Evolutionary conservation across 2,888 invertebrate genomes (phyloP).

Genomic region (Petrolisthes manimaculis): DNA sequence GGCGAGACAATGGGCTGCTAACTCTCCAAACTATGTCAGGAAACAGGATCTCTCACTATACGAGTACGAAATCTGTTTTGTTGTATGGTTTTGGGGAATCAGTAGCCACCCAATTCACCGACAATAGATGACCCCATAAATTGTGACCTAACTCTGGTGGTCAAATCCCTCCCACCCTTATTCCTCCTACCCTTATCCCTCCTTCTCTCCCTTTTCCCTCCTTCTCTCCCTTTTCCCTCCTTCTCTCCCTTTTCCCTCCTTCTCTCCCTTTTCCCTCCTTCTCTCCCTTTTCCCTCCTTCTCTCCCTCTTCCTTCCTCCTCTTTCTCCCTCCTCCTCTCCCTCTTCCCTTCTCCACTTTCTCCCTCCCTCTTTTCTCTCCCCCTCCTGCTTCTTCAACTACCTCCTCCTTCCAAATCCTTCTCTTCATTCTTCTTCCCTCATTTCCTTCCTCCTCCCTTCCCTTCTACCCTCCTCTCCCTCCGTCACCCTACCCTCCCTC

Average conservation of each 20-base stretch:
- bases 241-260: conserved; percentile 14
- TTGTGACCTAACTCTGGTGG: too few relatives aligned
- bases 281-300: not conserved
- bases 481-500: too few relatives aligned
- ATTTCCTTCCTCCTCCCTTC: not conserved
- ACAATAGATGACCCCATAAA: too few relatives aligned
- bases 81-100: too few relatives aligned
- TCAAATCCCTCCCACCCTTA: conserved; percentile 13
- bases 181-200: not conserved
- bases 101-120: too few relatives aligned
- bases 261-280: not conserved
- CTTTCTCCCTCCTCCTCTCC: not conserved
- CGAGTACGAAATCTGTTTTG: too few relatives aligned
- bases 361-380: not conserved
- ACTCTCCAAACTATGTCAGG: too few relatives aligned
- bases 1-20: too few relatives aligned
- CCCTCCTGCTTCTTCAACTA: not conserved
- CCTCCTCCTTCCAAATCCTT: not conserved
- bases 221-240: not conserved
- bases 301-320: not conserved
- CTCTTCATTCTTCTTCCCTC: not conserved
- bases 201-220: conserved; percentile 7
- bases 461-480: too few relatives aligned
- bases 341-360: not conserved
- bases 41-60: too few relatives aligned